Evolutionary conservation across 1,140 invertebrate species (phyloP).

Genomic region (Melanaphis sacchari): DNA sequence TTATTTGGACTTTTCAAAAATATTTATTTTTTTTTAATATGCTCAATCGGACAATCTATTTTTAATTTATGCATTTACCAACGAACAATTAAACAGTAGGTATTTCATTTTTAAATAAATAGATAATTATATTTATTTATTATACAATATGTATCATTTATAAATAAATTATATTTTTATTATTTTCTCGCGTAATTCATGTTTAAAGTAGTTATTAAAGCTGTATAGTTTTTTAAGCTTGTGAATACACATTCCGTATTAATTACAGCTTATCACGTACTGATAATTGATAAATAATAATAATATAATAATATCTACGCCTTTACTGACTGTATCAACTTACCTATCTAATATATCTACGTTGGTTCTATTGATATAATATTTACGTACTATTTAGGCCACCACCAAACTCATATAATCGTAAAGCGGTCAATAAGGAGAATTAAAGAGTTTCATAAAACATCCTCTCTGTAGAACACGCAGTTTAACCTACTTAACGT

Average conservation of each 20-base stretch:
- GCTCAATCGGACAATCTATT: no score
- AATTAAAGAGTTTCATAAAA: constrained; percentile 34
- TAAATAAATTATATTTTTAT: constrained; percentile 16
- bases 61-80: no score
- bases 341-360: not conserved
- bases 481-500: constrained; percentile 26
- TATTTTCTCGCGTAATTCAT: not conserved
- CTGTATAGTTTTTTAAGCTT: not conserved
- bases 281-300: not conserved
- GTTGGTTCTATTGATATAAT: constrained; percentile 1
- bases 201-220: not conserved
- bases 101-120: no score
- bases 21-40: not conserved
- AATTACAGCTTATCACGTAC: not conserved
- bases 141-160: not conserved
- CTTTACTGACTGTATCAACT: no score
- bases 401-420: constrained; percentile 4
- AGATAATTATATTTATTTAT: not conserved
- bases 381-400: constrained; percentile 22
- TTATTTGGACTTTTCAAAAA: no score
- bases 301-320: not conserved
- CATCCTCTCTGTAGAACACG: no score
- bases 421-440: constrained; percentile 25
- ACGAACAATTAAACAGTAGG: no score
- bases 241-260: not conserved